Evolutionary conservation across 2,797 vertebrate genomes (phyloP), one percentile per base, ranked within the genome.

Genomic region (Psittacula derbiana): DNA sequence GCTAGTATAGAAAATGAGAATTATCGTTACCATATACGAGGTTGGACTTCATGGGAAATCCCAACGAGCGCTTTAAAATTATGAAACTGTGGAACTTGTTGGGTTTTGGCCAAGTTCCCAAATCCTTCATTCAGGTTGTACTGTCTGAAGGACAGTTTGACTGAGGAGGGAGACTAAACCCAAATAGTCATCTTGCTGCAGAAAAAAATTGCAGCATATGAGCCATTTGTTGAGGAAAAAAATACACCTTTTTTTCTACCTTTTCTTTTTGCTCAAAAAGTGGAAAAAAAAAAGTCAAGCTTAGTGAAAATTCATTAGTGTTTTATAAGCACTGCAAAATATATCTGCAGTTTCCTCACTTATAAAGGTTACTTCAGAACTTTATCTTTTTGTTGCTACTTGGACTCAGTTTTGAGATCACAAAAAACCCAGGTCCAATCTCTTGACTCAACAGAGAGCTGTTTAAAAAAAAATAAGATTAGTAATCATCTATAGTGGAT

Each of bases 1-100:
- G 61, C 62, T 88, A 60, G 41, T 69, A 65, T 12, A 66, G 67
- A 94, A 94, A 88, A 94, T 44, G 27, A 75, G 47, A 93, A 78
- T 82, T 87, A 46, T 88, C 1, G 0, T 91, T 80, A 80, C 38
- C 15, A 5, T 76, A 61, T 41, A 71, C 20, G 52, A 70, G 21
- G 61, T 23, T 62, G 25, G 52, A 69, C 30, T 73, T 86, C 1
- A 2, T 53, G 67, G 62, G 36, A 91, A 88, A 88, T 71, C 57
- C 38, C 69, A 40, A 72, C 3, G 28, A 66, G 78, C 73, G 7
- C 21, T 60, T 52, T 65, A 58, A 43, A 85, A 67, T 41, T 38
- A 52, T 28, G 41, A 90, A 93, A 71, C 20, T 65, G 38, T 0
- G 0, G 17, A 87, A 87, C 10, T 23, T 66, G 7, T 24, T 60